Base-by-base conservation (phyloP, 2,113 vertebrate species). In the Daboia siamensis region DNA sequence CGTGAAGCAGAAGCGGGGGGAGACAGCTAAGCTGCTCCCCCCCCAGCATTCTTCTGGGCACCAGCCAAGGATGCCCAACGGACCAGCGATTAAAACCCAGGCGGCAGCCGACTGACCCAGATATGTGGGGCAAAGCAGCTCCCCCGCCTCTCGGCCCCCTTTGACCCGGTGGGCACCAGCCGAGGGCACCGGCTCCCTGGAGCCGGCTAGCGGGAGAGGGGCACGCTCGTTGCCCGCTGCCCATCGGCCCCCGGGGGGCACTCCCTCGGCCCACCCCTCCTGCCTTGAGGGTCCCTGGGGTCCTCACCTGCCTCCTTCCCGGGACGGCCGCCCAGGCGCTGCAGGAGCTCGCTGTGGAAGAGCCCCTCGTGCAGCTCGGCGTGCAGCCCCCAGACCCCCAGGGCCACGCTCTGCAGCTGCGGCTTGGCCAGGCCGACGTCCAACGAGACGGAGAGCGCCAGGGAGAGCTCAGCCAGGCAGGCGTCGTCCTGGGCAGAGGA, bases 281-380 rank as follows among this genome's bases (percentile, higher is more conserved):
- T 26, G 2, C 33, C n/a, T 33, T 33, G 21, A 13, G 46, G 33
- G 20, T 12, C 57, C 1, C 1, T 26, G 1, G 1, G 0, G 39
- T n/a, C 52, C 93, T 93, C 29, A 97, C 97, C 96, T 96, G 95
- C 0, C 0, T 64, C 13, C 0, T 2, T 59, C 84, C 92, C 86
- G 46, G 92, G 39, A 7, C 93, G 0, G 0, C 94, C 91, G 29
- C 96, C 21, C 26, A 94, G 48, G 0, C 91, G 96, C 84, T 95
- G 94, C 90, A 98, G 95, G 15, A 98, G 94, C 0, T 98, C 97
- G 95, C 98, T 98, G 92, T 98, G 98, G 95, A 99, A 99, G 0
- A 99, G 97, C 13, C 99, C 99, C 88, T 99, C 99, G 0, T 99
- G 99, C 90, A 99, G 97, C 96, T 99, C 99, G 6, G 98, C 98